phyloP scores from a whole-genome alignment of 2,797 vertebrate genomes.

The Euphonia xanthogaster region DNA sequence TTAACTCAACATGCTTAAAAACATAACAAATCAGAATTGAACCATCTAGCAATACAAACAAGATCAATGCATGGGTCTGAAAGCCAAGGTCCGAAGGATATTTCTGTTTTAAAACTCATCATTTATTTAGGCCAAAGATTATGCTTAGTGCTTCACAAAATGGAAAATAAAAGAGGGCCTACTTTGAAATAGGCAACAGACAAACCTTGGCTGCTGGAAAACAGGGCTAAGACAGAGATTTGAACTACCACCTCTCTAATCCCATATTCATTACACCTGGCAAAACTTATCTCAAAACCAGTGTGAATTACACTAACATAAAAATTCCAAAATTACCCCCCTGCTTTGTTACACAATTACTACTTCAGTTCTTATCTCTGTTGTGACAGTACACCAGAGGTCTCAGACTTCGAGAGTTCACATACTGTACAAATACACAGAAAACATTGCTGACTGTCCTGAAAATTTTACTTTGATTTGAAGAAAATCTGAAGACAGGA shows the following conservation, averaged over 20 bases:
- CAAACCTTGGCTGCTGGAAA: background rate
- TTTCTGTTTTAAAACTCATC: background rate
- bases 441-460: background rate
- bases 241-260: background rate
- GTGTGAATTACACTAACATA: background rate
- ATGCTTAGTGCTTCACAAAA: background rate
- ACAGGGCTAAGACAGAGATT: background rate
- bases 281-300: background rate
- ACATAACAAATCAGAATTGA: background rate
- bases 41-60: background rate
- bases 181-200: background rate
- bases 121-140: background rate
- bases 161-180: background rate
- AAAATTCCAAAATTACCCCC: background rate
- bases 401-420: background rate
- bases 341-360: background rate
- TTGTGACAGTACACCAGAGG: background rate
- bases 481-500: background rate
- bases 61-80: background rate
- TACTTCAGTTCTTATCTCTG: background rate
- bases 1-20: background rate
- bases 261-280: background rate
- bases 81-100: background rate
- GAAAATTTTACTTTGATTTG: background rate
- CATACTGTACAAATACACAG: background rate